phyloP scores from a whole-genome alignment of 2,888 invertebrate species.

The Horisme vitalbata region DNA sequence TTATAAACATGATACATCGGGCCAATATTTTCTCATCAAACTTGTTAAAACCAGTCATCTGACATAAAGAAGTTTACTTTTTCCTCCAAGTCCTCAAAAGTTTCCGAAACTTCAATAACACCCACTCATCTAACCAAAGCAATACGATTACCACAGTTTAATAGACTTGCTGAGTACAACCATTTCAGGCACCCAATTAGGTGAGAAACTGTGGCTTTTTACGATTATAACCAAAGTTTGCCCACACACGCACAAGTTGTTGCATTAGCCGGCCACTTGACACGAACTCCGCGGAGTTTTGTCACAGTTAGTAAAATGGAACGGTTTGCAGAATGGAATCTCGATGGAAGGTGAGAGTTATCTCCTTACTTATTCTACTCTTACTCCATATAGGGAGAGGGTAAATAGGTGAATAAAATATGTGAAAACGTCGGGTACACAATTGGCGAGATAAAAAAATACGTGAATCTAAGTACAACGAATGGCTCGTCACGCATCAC shows the following conservation, averaged over 20 bases:
- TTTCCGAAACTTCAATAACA: background rate
- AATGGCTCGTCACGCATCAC: too few species aligned
- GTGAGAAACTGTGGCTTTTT: constrained; percentile 15
- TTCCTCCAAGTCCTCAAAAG: too few species aligned
- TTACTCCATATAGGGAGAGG: too few species aligned
- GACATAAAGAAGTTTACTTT: too few species aligned
- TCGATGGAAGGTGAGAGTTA: background rate
- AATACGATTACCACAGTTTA: constrained; percentile 20
- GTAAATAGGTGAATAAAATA: too few species aligned
- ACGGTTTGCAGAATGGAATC: constrained; percentile 10
- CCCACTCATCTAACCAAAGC: constrained; percentile 12
- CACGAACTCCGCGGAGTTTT: constrained; percentile 5
- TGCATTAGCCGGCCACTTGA: constrained; percentile 15
- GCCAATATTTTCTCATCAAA: too few species aligned
- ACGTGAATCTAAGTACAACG: too few species aligned
- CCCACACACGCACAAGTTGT: constrained; percentile 10
- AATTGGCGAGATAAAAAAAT: too few species aligned
- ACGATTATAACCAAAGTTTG: constrained; percentile 23
- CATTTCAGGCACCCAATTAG: constrained; percentile 12
- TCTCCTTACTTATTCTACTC: too few species aligned
- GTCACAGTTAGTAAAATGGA: constrained; percentile 1
- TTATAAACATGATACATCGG: too few species aligned
- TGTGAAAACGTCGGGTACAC: too few species aligned
- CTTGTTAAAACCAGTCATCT: too few species aligned
- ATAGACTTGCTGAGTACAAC: constrained; percentile 11